Base-by-base conservation (phyloP, 1,140 invertebrate species). In the Liolophura sinensis region DNA sequence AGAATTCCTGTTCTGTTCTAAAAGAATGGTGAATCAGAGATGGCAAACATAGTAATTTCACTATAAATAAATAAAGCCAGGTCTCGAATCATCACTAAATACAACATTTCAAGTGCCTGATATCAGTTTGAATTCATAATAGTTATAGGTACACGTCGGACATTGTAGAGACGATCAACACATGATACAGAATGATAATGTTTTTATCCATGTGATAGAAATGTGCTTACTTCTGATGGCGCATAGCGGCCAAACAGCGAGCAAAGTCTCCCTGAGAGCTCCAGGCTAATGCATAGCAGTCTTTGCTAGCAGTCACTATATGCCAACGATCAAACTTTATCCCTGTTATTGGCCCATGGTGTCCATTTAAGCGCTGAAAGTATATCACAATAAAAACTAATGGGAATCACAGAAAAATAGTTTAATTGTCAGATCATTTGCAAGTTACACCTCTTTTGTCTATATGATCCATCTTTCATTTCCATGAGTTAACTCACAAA, bases 311-410 rank as follows among this genome's bases (percentile, higher is more conserved):
- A 48, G 81, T 80, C 18, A 82, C 71, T 52, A 85, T 84, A 68
- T 85, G 84, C 79, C 79, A 85, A 15, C 70, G 66, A 61, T 85
- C 84, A 80, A 84, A 82, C 70, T 78, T 79, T 31, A 85, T 80
- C 54, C 65, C 74, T 5, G 77, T 82, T 15, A 85, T 73, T 60
- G 73, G 70, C n/a, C 73, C 75, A 66, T 77, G 71, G 67, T 85
- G 83, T 16, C 80, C 81, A 62, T 67, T 73, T 52, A 85, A 70
- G 50, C 69, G 77, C 83, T 85, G 69, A 49, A 72, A 68, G 60
- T 25, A 60, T 61, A 61, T 54, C n/a, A 24, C 9, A 40, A 40
- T 40, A 40, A 40, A 40, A 40, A 40, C 3, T 40, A n/a, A n/a
- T n/a, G n/a, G n/a, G n/a, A n/a, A n/a, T n/a, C n/a, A n/a, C n/a